Conservation (phyloP, 2,797 vertebrate genomes). For the Enteromius afrohamiltoni region DNA sequence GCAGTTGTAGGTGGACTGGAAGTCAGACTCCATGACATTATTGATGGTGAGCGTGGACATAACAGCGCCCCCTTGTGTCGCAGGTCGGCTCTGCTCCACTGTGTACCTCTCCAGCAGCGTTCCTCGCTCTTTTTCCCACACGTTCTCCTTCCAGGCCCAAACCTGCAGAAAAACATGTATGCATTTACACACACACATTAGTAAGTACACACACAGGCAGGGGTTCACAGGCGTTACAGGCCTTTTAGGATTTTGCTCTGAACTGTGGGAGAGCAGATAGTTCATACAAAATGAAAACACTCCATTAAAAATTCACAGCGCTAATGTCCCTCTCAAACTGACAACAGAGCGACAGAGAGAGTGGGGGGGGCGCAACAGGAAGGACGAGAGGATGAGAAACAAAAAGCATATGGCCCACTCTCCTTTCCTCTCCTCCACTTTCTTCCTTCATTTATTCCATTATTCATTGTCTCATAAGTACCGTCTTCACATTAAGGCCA, state of each 20-base stretch:
- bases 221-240: slow-evolving; percentile 44
- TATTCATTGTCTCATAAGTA: slow-evolving; percentile 76
- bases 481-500: slow-evolving; percentile 72
- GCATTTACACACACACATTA: slow-evolving; percentile 45
- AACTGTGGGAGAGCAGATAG: slow-evolving; percentile 64
- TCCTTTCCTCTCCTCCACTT: slow-evolving; percentile 27
- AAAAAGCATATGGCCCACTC: slow-evolving; percentile 19
- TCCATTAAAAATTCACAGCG: slow-evolving; percentile 73
- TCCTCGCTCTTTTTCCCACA: slow-evolving; percentile 91
- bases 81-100: slow-evolving; percentile 86
- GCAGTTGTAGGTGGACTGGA: slow-evolving; percentile 96
- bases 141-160: slow-evolving; percentile 97
- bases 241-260: slow-evolving; percentile 64
- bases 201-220: slow-evolving; percentile 28
- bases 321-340: slow-evolving; percentile 70
- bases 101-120: slow-evolving; percentile 90
- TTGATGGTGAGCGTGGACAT: slow-evolving; percentile 95
- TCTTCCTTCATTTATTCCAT: slow-evolving; percentile 49
- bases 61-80: slow-evolving; percentile 84
- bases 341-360: slow-evolving; percentile 36
- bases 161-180: slow-evolving; percentile 76
- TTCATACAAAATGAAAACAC: slow-evolving; percentile 70
- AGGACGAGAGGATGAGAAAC: slow-evolving; percentile 33
- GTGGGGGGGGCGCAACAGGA: slow-evolving; percentile 7
- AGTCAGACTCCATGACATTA: slow-evolving; percentile 93